Evolutionary conservation across 2,113 vertebrate genomes (phyloP).

Genomic region (Alligator mississippiensis): DNA sequence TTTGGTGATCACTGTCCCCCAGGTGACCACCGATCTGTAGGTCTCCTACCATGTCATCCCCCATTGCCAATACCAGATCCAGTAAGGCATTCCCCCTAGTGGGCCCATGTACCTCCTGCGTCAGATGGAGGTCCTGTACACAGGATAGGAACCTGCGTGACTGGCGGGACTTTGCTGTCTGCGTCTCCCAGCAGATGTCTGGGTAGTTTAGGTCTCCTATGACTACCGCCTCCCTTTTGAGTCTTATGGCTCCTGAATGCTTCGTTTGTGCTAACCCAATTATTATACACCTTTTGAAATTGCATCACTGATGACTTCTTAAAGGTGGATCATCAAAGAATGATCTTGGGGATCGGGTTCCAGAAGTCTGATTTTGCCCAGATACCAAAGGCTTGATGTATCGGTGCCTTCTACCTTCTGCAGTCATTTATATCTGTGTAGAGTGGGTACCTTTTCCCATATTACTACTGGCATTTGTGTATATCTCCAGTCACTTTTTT

Average conservation of each 20-base stretch:
- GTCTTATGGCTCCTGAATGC: background rate
- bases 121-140: no score
- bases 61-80: no score
- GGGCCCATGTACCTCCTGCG: no score
- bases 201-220: background rate
- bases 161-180: no score
- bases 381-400: background rate
- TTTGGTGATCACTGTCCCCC: no score
- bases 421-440: background rate
- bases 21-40: no score
- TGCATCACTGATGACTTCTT: background rate
- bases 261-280: background rate
- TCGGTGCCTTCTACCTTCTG: background rate
- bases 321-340: background rate
- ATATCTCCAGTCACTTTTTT: background rate
- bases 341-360: background rate
- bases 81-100: no score
- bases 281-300: background rate
- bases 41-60: no score
- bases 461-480: background rate
- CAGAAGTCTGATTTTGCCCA: background rate
- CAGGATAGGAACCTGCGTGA: no score
- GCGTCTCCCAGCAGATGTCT: background rate
- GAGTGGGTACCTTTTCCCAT: background rate
- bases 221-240: background rate